Evolutionary conservation across 2,113 vertebrate species (phyloP).

Genomic region (Oncorhynchus tshawytscha): DNA sequence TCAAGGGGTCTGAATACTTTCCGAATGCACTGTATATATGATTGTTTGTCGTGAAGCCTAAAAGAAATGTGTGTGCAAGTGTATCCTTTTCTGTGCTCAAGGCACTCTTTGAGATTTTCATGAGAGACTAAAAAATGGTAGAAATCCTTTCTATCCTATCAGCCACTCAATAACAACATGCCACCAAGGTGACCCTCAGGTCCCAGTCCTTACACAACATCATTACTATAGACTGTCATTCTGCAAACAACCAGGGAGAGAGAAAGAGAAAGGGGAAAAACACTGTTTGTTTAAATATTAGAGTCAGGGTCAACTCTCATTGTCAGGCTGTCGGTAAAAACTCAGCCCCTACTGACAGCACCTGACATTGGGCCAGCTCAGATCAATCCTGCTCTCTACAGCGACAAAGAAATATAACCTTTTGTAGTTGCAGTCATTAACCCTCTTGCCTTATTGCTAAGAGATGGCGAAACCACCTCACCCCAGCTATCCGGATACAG

Average conservation of each 20-base stretch:
- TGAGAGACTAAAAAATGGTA: too few relatives aligned
- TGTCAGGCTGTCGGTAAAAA: conserved; percentile 30
- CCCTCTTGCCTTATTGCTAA: conserved; percentile 21
- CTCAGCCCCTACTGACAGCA: conserved; percentile 29
- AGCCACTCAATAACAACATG: not conserved
- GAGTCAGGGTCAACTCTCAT: conserved; percentile 38
- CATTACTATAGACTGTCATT: conserved; percentile 20
- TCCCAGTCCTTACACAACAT: conserved; percentile 5
- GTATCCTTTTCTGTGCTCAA: not conserved
- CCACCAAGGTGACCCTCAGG: conserved; percentile 20
- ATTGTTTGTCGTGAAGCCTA: not conserved
- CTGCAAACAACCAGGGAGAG: not conserved
- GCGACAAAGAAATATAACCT: conserved; percentile 41
- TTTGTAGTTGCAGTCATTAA: conserved; percentile 49
- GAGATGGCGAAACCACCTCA: conserved; percentile 18
- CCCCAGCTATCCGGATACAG: not conserved
- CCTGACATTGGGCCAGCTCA: conserved; percentile 38
- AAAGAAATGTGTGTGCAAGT: not conserved
- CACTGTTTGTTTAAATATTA: conserved; percentile 45
- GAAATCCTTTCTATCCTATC: not conserved
- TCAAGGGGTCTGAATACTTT: too few relatives aligned
- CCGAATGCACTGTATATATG: not conserved
- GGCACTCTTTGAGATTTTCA: not conserved
- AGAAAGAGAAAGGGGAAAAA: conserved; percentile 1
- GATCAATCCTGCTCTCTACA: conserved; percentile 31